A percentile compares a stretch with the other conserved stretches of the same genome.
These are phyloP conservation scores for Hydrolagus affinis DNA, from an alignment of 2,113 vertebrate species.

Conservation along the genomic window DNA sequence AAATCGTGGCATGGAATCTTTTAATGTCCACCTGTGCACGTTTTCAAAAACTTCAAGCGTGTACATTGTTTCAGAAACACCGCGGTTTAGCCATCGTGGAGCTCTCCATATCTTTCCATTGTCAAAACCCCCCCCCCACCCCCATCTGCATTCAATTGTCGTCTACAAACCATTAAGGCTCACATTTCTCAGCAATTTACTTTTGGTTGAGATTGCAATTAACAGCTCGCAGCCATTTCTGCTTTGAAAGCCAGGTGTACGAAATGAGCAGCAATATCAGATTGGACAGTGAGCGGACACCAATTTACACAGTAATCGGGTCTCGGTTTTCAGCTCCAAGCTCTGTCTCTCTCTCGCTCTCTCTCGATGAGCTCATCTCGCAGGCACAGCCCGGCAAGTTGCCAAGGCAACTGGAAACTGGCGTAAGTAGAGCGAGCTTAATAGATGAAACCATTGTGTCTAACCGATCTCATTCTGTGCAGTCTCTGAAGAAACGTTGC, in stretches of 20 bases:
- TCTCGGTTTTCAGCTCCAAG: not conserved
- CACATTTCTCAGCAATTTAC: too few species aligned
- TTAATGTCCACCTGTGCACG: too few species aligned
- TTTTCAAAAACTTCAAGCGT: too few species aligned
- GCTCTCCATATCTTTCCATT: too few species aligned
- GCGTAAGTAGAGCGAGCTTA: not conserved
- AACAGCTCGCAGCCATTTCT: too few species aligned
- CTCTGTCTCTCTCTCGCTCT: too few species aligned
- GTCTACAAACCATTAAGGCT: too few species aligned
- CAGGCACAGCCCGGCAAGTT: not conserved
- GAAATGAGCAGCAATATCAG: not conserved
- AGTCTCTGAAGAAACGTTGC: not conserved
- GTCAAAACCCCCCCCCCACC: too few species aligned
- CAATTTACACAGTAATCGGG: not conserved
- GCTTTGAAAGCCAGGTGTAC: not conserved
- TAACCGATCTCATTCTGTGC: not conserved
- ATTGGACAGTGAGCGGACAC: not conserved
- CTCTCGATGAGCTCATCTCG: conserved; percentile 9
- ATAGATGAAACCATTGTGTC: conserved; percentile 1
- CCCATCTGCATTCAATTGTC: too few species aligned
- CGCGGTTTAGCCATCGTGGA: too few species aligned
- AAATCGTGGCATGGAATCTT: too few species aligned
- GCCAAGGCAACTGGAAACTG: not conserved
- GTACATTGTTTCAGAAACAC: too few species aligned
- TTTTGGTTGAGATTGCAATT: not conserved